These are phyloP conservation scores for Clamator glandarius DNA, from an alignment of 2,797 vertebrate genomes.

Conservation along the genomic window DNA sequence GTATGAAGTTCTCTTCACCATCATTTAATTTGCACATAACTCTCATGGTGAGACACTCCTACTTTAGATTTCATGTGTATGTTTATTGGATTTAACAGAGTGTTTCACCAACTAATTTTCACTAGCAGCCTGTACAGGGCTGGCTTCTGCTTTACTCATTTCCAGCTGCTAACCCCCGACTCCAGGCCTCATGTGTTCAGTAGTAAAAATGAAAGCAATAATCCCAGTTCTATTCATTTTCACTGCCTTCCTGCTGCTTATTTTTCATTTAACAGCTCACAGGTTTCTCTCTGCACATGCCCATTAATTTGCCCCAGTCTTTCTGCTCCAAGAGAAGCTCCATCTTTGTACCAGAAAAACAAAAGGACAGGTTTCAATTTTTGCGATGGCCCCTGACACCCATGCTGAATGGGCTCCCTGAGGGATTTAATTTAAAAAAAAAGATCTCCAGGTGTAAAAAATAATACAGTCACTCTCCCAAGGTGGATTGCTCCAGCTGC, in stretches of 20 bases:
- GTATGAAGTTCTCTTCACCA: rapidly evolving
- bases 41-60: neutral
- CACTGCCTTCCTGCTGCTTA: neutral
- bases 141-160: neutral
- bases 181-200: neutral
- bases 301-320: neutral
- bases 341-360: neutral
- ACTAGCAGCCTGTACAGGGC: neutral
- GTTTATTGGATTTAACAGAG: neutral
- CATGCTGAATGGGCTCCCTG: neutral
- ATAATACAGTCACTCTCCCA: rapidly evolving
- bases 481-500: rapidly evolving
- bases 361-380: neutral
- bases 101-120: neutral
- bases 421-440: neutral
- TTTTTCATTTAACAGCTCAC: neutral
- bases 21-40: neutral
- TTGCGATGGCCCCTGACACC: neutral
- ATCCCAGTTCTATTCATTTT: neutral
- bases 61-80: neutral
- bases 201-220: neutral
- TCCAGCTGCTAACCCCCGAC: neutral
- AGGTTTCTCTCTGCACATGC: neutral
- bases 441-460: neutral
- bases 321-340: neutral